A percentile compares a stretch with the other conserved stretches of the same genome.
Evolutionary conservation across 2,113 vertebrate genomes (phyloP).

Genomic region (Galeopterus variegatus): DNA sequence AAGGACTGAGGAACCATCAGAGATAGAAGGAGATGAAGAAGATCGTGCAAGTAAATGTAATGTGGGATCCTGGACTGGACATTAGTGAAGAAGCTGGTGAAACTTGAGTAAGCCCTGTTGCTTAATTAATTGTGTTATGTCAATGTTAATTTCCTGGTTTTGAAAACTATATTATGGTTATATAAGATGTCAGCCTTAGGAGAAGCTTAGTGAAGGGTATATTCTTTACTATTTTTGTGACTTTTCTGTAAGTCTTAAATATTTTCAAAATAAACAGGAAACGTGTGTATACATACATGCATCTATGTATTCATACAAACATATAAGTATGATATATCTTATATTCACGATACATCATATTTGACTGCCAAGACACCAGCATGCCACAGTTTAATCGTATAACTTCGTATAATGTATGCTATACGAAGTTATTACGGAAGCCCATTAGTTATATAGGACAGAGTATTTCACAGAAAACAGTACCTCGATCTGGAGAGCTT

Average conservation of each 20-base stretch:
- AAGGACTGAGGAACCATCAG: background rate
- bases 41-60: background rate
- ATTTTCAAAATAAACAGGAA: conserved; percentile 25
- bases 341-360: no score
- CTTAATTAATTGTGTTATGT: background rate
- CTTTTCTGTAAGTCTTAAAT: background rate
- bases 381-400: no score
- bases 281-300: background rate
- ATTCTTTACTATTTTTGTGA: background rate
- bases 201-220: background rate
- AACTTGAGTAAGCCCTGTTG: background rate
- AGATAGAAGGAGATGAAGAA: background rate
- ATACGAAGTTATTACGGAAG: no score
- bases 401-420: no score
- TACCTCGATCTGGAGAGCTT: background rate
- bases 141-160: background rate
- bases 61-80: background rate
- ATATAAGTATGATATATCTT: no score
- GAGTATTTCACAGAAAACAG: background rate
- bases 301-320: no score
- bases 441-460: background rate
- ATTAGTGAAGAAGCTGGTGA: background rate
- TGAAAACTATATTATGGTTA: background rate
- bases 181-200: background rate
- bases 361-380: no score